These are phyloP conservation scores for Drosophila falleni DNA, from an alignment of 2,888 invertebrate species.

Conservation along the genomic window DNA sequence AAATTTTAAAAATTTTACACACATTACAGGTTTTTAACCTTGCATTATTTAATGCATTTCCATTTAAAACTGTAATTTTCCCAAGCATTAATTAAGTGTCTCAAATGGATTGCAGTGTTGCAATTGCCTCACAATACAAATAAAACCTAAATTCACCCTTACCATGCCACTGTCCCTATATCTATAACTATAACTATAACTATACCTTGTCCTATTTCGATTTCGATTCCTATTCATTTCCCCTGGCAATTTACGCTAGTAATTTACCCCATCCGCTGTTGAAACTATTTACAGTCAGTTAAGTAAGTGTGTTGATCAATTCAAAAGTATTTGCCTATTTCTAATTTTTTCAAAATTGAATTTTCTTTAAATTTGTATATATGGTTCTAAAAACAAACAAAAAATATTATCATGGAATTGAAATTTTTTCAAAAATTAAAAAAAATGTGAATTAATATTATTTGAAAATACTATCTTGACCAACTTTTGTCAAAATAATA, in stretches of 20 bases:
- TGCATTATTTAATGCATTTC: conserved; percentile 26
- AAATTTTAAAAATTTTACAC: background rate
- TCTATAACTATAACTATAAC: conserved; percentile 8
- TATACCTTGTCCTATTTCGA: background rate
- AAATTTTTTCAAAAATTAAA: too few species aligned
- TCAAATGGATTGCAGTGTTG: conserved; percentile 50
- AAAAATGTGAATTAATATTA: too few species aligned
- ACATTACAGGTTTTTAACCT: background rate
- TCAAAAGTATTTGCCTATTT: too few species aligned
- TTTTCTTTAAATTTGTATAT: too few species aligned
- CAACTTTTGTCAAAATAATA: too few species aligned
- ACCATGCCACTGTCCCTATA: conserved; percentile 13
- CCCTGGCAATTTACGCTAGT: conserved; percentile 32
- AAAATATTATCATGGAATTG: too few species aligned
- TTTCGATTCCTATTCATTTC: conserved; percentile 32
- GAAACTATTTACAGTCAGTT: background rate
- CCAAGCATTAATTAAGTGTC: conserved; percentile 41
- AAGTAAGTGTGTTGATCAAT: background rate
- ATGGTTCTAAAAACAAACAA: too few species aligned
- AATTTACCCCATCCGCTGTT: conserved; percentile 9
- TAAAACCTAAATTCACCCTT: conserved; percentile 28
- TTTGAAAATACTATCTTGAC: too few species aligned
- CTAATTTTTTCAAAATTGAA: too few species aligned
- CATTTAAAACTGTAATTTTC: conserved; percentile 31
- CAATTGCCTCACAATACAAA: conserved; percentile 38